phyloP scores from a whole-genome alignment of 2,113 vertebrate genomes.

The Caranx melampygus region DNA sequence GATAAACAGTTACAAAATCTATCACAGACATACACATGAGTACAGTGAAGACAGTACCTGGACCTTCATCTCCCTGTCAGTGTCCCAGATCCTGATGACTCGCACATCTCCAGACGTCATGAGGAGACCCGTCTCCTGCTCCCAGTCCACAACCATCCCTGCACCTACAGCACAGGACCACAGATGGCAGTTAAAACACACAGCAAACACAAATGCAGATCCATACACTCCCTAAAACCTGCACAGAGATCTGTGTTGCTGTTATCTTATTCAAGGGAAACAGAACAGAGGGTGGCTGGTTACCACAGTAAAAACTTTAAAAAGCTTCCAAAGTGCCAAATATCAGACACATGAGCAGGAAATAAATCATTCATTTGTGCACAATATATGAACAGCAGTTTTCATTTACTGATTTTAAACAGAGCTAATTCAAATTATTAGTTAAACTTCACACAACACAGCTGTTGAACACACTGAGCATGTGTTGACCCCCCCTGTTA shows the following conservation, averaged over 20 bases:
- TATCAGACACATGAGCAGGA: background rate
- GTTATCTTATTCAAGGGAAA: background rate
- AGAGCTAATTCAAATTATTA: conserved; percentile 18
- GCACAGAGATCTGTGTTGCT: background rate
- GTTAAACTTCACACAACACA: conserved; percentile 28
- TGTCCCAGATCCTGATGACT: conserved; percentile 97
- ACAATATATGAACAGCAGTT: conserved; percentile 29
- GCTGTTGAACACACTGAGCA: conserved; percentile 50
- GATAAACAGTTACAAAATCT: background rate
- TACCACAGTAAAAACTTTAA: conserved; percentile 10
- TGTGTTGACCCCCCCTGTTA: conserved; percentile 30
- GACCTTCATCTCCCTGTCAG: conserved; percentile 95
- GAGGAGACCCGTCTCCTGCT: conserved; percentile 96
- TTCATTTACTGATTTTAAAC: conserved; percentile 15
- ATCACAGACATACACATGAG: background rate
- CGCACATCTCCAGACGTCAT: conserved; percentile 97
- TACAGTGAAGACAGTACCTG: conserved; percentile 84
- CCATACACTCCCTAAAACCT: background rate
- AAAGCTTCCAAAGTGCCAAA: background rate
- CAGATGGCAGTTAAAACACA: background rate
- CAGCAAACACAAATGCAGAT: background rate
- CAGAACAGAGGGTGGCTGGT: conserved; percentile 25
- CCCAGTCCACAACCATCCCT: conserved; percentile 99
- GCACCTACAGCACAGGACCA: conserved; percentile 84
- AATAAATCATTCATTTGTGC: conserved; percentile 24